Evolutionary conservation across 2,888 invertebrate genomes (phyloP).

Genomic region (Calameuta filiformis): DNA sequence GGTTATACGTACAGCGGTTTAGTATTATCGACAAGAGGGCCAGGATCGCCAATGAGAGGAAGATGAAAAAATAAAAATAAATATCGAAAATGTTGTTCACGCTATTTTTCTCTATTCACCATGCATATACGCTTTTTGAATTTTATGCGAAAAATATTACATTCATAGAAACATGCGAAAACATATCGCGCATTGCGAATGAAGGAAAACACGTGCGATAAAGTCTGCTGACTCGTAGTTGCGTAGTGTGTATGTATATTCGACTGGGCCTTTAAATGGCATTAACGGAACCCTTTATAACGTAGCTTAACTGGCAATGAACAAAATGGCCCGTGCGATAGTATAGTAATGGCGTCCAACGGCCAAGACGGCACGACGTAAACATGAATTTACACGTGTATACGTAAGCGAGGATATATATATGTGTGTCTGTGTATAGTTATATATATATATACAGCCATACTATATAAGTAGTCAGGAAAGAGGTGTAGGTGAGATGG

Average conservation of each 20-base stretch:
- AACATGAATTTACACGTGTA: background rate
- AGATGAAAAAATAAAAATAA: background rate
- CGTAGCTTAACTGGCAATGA: background rate
- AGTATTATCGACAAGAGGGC: background rate
- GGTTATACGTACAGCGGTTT: background rate
- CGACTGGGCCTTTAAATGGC: background rate
- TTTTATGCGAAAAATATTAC: background rate
- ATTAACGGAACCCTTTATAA: background rate
- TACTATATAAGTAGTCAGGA: constrained; percentile 14
- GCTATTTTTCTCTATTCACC: background rate
- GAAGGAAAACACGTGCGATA: background rate
- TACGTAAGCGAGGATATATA: background rate
- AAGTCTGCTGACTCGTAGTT: background rate
- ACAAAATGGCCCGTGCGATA: background rate
- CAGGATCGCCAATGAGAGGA: background rate
- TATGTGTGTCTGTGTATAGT: background rate
- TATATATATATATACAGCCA: constrained; percentile 19
- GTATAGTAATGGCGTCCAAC: background rate
- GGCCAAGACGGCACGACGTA: background rate
- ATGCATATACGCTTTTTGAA: background rate
- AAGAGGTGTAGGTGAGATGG: background rate
- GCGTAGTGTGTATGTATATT: background rate
- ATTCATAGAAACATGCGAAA: background rate
- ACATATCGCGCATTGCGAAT: background rate
- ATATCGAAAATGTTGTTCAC: constrained; percentile 14